Evolutionary conservation across 2,888 invertebrate species (phyloP), one percentile per base, ranked within the genome.

Genomic region (Chrysotoxum bicinctum): DNA sequence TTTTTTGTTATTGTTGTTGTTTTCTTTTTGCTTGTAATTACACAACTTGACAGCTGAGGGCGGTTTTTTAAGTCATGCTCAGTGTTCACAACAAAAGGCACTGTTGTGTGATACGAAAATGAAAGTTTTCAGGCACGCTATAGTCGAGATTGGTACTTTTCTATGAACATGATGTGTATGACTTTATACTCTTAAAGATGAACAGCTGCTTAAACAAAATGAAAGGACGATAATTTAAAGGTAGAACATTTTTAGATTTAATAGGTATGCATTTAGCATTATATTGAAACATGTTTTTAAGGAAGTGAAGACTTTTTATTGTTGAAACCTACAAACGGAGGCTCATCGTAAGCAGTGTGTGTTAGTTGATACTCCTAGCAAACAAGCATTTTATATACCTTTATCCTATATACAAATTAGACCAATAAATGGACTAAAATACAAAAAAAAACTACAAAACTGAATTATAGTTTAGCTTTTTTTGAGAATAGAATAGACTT

Each of bases 81-180:
- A 62, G 37, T 54, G 10, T 48, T 45, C 45, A 62, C 56, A 78
- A 80, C 37, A 74, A 66, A 78, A 56, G 54, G 14, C 52, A 77
- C 7, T 54, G 8, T n/a, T 50, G 45, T 2, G 37, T 43, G 40
- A 37, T 72, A 40, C 12, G 79, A 84, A 84, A 79, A 43, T 43
- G 66, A 84, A 79, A 84, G 84, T 79, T 75, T 70, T 80, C 21
- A 43, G 52, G 45, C 64, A 84, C 69, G 83, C 58, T 48, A 10
- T 50, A 23, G 12, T 32, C 43, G 30, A 68, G 60, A 45, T 62
- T 70, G 45, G 37, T 62, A 50, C 50, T 26, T 58, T 43, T 54
- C 12, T 35, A 19, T 40, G 7, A 40, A n/a, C 23, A 40, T 10
- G n/a, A 40, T 14, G 19, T 3, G 23, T 60, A 8, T 56, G 35